Percentiles rank a stretch among this genome's conserved stretches.
These are phyloP conservation scores for Apolygus lucorum DNA, from an alignment of 1,140 invertebrate species.

Conservation along the genomic window DNA sequence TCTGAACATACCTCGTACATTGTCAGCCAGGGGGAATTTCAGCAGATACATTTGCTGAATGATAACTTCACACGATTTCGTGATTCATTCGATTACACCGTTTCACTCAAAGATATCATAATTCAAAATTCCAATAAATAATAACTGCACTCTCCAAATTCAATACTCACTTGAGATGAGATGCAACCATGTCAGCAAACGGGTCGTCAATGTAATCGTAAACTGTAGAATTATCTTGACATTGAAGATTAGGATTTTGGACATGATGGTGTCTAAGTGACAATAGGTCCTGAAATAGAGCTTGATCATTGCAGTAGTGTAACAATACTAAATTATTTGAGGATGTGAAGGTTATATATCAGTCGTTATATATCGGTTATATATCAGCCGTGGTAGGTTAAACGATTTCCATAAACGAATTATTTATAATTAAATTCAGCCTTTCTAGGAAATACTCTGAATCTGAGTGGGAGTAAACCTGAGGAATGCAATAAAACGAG, in stretches of 20 bases:
- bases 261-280: slow-evolving; percentile 24
- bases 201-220: slow-evolving; percentile 23
- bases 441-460: neutral
- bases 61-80: neutral
- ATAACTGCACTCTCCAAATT: neutral
- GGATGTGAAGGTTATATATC: no score
- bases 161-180: slow-evolving; percentile 25
- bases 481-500: no score
- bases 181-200: slow-evolving; percentile 22
- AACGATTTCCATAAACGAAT: no score
- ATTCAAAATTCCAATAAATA: neutral
- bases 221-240: neutral
- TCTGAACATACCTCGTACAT: no score
- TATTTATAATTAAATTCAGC: neutral
- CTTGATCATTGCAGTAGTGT: slow-evolving; percentile 4
- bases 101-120: no score
- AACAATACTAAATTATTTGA: neutral
- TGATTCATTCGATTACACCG: neutral
- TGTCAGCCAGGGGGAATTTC: no score
- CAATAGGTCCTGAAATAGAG: slow-evolving; percentile 27
- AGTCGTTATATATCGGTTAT: no score
- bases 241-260: slow-evolving; percentile 20
- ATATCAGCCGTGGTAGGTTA: no score
- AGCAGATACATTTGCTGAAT: no score
- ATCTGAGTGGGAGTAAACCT: neutral